Evolutionary conservation across 2,888 invertebrate species (phyloP).

Genomic region (Muschampia plurimacula): DNA sequence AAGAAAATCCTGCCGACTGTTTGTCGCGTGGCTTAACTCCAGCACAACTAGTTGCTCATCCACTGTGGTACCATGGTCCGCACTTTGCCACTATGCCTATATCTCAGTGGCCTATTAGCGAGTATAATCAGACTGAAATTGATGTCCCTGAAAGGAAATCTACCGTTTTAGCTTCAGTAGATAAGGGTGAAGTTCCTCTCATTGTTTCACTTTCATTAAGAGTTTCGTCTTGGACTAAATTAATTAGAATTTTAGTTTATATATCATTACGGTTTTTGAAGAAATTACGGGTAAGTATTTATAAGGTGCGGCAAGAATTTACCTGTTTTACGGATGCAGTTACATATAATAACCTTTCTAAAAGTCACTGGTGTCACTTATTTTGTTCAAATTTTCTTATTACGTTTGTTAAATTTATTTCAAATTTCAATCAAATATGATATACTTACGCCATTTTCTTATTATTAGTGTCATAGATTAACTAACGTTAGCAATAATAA

Average conservation of each 20-base stretch:
- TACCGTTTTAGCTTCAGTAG: background rate
- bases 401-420: no score
- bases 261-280: conserved; percentile 18
- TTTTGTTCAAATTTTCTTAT: no score
- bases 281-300: no score
- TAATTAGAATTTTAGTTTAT: conserved; percentile 20
- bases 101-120: conserved; percentile 1
- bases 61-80: conserved; percentile 33
- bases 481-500: no score
- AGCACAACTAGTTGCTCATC: conserved; percentile 25
- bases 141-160: conserved; percentile 11
- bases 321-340: no score
- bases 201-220: conserved; percentile 6
- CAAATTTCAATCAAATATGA: no score
- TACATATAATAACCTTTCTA: no score
- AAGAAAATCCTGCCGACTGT: conserved; percentile 30
- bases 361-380: no score
- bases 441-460: no score
- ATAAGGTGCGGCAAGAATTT: no score
- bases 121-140: background rate
- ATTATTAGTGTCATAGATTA: no score
- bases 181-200: conserved; percentile 2
- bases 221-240: conserved; percentile 24
- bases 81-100: conserved; percentile 5
- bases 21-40: conserved; percentile 30